Conservation (phyloP, 2,888 invertebrate genomes). For the Pyrochroa serraticornis region DNA sequence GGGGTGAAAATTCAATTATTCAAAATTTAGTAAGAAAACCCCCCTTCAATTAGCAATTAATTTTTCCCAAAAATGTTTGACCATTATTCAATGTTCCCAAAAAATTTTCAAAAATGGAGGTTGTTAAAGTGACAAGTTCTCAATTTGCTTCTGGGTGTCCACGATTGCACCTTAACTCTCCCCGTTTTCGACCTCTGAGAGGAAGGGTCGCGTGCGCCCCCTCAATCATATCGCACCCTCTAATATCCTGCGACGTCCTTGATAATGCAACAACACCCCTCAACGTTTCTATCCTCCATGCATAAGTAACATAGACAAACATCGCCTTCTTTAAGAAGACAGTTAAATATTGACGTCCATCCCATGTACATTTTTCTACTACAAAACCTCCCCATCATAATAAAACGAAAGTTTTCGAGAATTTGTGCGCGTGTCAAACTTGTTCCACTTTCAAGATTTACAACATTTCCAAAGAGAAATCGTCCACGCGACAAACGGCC, state of each 20-base stretch:
- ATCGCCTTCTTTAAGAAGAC: constrained; percentile 12
- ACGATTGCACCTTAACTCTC: too few relatives aligned
- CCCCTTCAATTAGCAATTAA: too few relatives aligned
- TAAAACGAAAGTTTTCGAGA: background rate
- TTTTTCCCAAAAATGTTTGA: too few relatives aligned
- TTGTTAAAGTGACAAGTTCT: too few relatives aligned
- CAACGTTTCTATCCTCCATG: constrained; percentile 18
- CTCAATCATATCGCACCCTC: constrained; percentile 60
- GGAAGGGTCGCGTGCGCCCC: constrained; percentile 45
- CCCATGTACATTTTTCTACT: constrained; percentile 15
- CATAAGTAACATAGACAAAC: constrained; percentile 21
- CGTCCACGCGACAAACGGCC: constrained; percentile 40
- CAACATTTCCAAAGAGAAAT: constrained; percentile 37
- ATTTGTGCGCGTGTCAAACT: constrained; percentile 8
- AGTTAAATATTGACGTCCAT: constrained; percentile 17
- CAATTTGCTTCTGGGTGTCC: too few relatives aligned
- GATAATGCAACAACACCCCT: constrained; percentile 58
- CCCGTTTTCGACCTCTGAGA: constrained; percentile 1
- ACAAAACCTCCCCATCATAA: background rate
- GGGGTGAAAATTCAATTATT: too few relatives aligned
- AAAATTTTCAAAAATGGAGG: too few relatives aligned
- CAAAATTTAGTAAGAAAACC: too few relatives aligned
- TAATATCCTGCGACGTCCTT: constrained; percentile 59
- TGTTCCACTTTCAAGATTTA: constrained; percentile 46
- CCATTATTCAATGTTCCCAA: too few relatives aligned